phyloP scores from a whole-genome alignment of 2,113 vertebrate species.

The Falco punctatus region DNA sequence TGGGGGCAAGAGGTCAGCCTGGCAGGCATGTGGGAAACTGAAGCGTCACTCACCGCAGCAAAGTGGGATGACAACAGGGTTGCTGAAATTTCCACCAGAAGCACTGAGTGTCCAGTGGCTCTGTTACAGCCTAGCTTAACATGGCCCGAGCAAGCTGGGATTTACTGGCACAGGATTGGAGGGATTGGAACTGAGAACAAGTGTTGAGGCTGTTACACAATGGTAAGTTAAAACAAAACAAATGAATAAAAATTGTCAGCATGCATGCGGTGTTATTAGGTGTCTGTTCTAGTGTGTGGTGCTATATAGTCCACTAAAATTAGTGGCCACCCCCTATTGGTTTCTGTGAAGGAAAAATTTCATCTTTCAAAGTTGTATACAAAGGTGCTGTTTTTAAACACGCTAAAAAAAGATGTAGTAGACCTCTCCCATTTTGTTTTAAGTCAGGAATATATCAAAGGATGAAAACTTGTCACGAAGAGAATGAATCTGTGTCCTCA shows the following conservation, averaged over 20 bases:
- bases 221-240: not conserved
- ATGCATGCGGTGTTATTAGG: not conserved
- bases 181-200: not conserved
- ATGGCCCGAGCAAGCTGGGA: not conserved
- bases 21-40: not conserved
- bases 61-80: not conserved
- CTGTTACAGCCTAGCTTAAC: accelerated
- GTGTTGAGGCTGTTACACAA: not conserved
- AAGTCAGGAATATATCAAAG: not conserved
- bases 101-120: accelerated
- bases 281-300: not conserved
- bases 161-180: not conserved
- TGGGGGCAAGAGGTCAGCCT: not conserved
- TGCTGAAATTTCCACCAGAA: not conserved
- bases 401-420: not conserved
- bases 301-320: not conserved
- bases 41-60: not conserved
- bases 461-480: not conserved
- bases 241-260: not conserved
- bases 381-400: not conserved
- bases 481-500: not conserved
- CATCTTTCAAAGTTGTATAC: not conserved
- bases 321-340: not conserved
- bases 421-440: not conserved
- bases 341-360: not conserved